Percentiles rank a stretch among this genome's conserved stretches.
Evolutionary conservation across 2,797 vertebrate species (phyloP).

Genomic region (Sebastes goodei): DNA sequence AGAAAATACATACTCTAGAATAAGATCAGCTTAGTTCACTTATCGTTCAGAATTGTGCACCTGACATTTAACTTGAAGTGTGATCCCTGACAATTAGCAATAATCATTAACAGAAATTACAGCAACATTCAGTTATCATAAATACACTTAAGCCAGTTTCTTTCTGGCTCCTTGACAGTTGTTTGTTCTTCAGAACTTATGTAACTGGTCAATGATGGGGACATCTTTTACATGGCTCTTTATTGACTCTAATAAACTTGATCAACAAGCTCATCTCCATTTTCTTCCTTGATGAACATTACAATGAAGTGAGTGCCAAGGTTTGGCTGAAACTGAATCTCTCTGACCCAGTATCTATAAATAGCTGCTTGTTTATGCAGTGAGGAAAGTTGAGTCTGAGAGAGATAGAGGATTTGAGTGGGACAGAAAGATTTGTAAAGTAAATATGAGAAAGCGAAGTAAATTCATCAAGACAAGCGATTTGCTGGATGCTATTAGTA

Average conservation of each 20-base stretch:
- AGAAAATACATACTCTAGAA: neutral
- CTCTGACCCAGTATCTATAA: conserved; percentile 57
- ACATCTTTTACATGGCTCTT: neutral
- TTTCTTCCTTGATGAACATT: neutral
- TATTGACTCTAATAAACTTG: neutral
- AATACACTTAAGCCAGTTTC: neutral
- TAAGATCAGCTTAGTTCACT: neutral
- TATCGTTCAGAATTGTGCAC: neutral
- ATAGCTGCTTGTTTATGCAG: conserved; percentile 64
- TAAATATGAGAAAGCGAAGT: neutral
- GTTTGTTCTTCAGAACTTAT: neutral
- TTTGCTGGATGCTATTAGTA: neutral
- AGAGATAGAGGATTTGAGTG: too few relatives aligned
- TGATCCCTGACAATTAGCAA: neutral
- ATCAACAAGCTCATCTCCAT: neutral
- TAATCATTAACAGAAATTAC: neutral
- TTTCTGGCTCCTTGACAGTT: neutral
- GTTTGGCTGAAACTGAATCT: conserved; percentile 51
- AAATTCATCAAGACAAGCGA: neutral
- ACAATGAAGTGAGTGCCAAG: neutral
- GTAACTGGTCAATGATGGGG: too few relatives aligned
- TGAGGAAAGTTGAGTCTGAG: neutral
- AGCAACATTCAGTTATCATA: neutral
- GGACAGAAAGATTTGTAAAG: neutral
- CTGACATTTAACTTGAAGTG: neutral